A percentile compares a stretch with the other conserved stretches of the same genome.
phyloP scores from a whole-genome alignment of 2,797 vertebrate genomes.

The Setipinna tenuifilis region DNA sequence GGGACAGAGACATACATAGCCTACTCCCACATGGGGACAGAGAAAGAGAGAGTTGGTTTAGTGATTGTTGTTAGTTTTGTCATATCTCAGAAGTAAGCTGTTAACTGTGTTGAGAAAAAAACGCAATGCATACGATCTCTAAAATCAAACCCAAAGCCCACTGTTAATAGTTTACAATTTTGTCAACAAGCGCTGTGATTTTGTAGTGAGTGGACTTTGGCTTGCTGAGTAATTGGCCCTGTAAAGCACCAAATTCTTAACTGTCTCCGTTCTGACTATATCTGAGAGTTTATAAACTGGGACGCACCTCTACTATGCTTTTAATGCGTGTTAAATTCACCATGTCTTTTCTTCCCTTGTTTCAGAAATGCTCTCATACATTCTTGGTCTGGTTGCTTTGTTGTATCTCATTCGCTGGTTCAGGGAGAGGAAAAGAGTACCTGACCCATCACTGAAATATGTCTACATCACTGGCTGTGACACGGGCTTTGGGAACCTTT shows the following conservation, averaged over 20 bases:
- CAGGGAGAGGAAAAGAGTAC: slow-evolving; percentile 51
- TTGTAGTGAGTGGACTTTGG: too few species aligned
- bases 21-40: too few species aligned
- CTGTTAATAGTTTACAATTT: not conserved
- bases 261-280: too few species aligned
- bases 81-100: not conserved
- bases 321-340: not conserved
- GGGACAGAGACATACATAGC: too few species aligned
- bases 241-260: too few species aligned
- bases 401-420: slow-evolving; percentile 54
- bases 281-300: not conserved
- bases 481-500: slow-evolving; percentile 62
- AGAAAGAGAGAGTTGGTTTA: too few species aligned
- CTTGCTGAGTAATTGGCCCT: too few species aligned
- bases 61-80: too few species aligned
- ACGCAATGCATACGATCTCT: too few species aligned
- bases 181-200: too few species aligned
- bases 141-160: too few species aligned
- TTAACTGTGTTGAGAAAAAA: too few species aligned
- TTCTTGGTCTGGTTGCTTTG: slow-evolving; percentile 43
- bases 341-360: not conserved
- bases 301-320: not conserved
- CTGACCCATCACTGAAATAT: slow-evolving; percentile 56
- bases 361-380: slow-evolving; percentile 56
- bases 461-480: slow-evolving; percentile 67